phyloP scores from a whole-genome alignment of 2,797 vertebrate genomes.

The Acanthurus leucopareius region DNA sequence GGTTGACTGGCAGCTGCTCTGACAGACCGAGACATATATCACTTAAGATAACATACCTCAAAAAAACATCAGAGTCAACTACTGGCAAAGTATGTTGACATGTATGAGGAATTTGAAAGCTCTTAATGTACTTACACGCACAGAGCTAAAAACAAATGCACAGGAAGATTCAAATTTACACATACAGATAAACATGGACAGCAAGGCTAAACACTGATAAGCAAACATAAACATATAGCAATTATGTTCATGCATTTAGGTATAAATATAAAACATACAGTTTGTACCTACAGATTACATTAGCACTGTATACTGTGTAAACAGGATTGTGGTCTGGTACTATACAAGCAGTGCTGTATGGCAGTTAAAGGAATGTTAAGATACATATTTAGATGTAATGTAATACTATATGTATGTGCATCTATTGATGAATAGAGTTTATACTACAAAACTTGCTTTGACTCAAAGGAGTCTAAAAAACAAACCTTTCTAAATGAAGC shows the following conservation, averaged over 20 bases:
- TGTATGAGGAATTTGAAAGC: not conserved
- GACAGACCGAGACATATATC: conserved; percentile 17
- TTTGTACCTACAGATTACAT: conserved; percentile 1
- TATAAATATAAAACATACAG: conserved; percentile 17
- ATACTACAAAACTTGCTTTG: not conserved
- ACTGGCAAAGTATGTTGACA: conserved; percentile 17
- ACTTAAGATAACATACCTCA: conserved; percentile 1
- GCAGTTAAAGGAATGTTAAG: not conserved
- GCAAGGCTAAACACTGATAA: conserved; percentile 16
- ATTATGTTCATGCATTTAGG: conserved; percentile 4
- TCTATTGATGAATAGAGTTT: too few relatives aligned
- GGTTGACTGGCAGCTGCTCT: not conserved
- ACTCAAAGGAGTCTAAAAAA: too few relatives aligned
- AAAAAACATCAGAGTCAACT: not conserved
- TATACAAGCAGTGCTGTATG: not conserved
- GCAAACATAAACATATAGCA: conserved; percentile 16
- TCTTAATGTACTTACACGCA: not conserved
- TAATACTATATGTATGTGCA: too few relatives aligned
- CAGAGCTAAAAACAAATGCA: conserved; percentile 22
- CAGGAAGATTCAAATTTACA: conserved; percentile 3
- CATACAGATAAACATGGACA: conserved; percentile 8
- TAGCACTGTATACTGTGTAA: not conserved
- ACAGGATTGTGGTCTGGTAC: not conserved
- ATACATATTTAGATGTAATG: not conserved
- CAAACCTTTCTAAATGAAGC: too few relatives aligned